These are phyloP conservation scores for Brenthis ino DNA, from an alignment of 2,888 invertebrate genomes.

Conservation along the genomic window DNA sequence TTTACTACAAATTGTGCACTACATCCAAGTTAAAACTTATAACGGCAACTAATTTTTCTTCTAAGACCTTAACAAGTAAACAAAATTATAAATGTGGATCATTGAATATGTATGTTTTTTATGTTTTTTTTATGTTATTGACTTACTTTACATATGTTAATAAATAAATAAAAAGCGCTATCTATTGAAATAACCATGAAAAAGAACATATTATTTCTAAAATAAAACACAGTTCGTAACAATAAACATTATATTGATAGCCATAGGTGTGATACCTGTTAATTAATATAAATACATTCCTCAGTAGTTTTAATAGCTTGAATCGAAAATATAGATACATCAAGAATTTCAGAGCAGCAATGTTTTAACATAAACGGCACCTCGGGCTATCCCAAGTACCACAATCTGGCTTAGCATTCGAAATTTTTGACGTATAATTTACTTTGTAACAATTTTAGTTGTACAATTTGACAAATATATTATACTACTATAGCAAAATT, in stretches of 20 bases:
- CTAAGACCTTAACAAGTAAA: too few species aligned
- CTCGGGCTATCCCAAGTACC: too few species aligned
- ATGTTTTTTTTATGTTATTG: too few species aligned
- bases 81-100: too few species aligned
- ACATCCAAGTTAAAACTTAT: too few species aligned
- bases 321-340: conserved; percentile 52
- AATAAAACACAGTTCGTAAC: conserved; percentile 59
- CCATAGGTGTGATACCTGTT: conserved; percentile 66
- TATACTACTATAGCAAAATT: conserved; percentile 46
- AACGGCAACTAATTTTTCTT: too few species aligned
- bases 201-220: background rate
- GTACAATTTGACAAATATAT: conserved; percentile 42
- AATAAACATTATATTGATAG: conserved; percentile 76
- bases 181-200: too few species aligned
- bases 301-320: conserved; percentile 38
- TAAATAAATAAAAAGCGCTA: too few species aligned
- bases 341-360: conserved; percentile 7
- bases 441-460: conserved; percentile 14
- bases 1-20: too few species aligned
- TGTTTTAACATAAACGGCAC: background rate
- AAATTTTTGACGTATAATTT: conserved; percentile 7
- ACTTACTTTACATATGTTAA: too few species aligned
- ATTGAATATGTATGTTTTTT: too few species aligned
- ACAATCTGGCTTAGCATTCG: conserved; percentile 9
- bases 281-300: conserved; percentile 75